Percentiles rank a stretch among this genome's conserved stretches.
phyloP scores from a whole-genome alignment of 1,140 invertebrate genomes.

The Zaprionus ghesquierei region DNA sequence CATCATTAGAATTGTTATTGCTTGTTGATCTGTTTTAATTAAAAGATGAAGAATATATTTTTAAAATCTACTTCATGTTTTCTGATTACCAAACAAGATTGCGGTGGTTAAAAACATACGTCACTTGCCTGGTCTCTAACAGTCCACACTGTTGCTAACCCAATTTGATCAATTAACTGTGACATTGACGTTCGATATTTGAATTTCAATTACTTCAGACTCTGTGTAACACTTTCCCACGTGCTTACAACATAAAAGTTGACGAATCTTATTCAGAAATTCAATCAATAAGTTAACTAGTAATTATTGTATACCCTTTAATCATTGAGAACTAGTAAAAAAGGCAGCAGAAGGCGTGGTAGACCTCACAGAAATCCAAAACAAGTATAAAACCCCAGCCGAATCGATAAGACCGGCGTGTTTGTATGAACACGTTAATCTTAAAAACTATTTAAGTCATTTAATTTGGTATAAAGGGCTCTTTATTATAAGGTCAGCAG shows the following conservation, averaged over 20 bases:
- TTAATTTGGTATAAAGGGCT: neutral
- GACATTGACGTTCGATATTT: neutral
- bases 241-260: neutral
- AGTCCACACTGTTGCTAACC: neutral
- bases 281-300: neutral
- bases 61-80: neutral
- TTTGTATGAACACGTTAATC: neutral
- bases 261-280: neutral
- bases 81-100: too few relatives aligned
- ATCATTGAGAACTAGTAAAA: neutral
- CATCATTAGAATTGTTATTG: conserved; percentile 12
- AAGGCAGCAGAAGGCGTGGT: too few relatives aligned
- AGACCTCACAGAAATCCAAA: too few relatives aligned
- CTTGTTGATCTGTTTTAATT: conserved; percentile 31
- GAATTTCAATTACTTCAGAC: neutral
- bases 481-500: too few relatives aligned
- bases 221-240: neutral
- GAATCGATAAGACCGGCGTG: too few relatives aligned
- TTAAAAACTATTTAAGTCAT: neutral
- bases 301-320: neutral
- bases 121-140: neutral
- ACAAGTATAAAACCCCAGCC: too few relatives aligned
- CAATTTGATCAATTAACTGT: neutral
- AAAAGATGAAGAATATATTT: conserved; percentile 25
- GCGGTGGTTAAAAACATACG: too few relatives aligned